phyloP scores from a whole-genome alignment of 2,888 invertebrate species.

The Julus scanicus region DNA sequence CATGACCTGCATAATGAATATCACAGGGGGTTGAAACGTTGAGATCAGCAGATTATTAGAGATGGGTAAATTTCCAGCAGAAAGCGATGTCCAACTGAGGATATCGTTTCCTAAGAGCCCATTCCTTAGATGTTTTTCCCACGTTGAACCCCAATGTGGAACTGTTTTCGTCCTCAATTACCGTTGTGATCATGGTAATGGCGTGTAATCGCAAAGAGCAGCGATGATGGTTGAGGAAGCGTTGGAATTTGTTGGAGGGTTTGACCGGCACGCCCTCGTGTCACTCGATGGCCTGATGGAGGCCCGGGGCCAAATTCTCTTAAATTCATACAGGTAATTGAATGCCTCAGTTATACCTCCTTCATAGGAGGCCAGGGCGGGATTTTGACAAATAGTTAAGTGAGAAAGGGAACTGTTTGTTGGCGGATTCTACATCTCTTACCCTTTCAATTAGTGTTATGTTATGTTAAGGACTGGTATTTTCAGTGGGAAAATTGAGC shows the following conservation, averaged over 20 bases:
- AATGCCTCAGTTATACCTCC: conserved; percentile 45
- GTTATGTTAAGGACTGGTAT: conserved; percentile 47
- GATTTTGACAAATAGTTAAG: conserved; percentile 47
- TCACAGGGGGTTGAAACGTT: neutral
- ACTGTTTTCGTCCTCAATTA: conserved; percentile 32
- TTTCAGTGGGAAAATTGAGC: neutral
- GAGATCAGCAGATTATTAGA: neutral
- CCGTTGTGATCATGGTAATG: conserved; percentile 8
- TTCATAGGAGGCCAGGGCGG: conserved; percentile 43
- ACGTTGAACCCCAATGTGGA: neutral
- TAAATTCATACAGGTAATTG: conserved; percentile 45
- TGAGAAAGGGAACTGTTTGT: conserved; percentile 47
- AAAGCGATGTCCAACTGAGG: too few species aligned
- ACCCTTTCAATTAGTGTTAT: conserved; percentile 47
- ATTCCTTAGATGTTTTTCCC: neutral
- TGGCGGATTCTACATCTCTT: conserved; percentile 47
- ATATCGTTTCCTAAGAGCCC: neutral
- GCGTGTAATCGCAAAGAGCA: conserved; percentile 38
- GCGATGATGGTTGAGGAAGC: conserved; percentile 37
- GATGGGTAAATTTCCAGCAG: too few species aligned
- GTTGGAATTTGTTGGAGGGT: conserved; percentile 45
- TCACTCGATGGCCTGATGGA: conserved; percentile 43
- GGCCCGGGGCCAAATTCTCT: conserved; percentile 25
- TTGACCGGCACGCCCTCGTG: conserved; percentile 45
- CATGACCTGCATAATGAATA: too few species aligned